phyloP scores from a whole-genome alignment of 2,797 vertebrate species.

The Xiphophorus birchmanni region DNA sequence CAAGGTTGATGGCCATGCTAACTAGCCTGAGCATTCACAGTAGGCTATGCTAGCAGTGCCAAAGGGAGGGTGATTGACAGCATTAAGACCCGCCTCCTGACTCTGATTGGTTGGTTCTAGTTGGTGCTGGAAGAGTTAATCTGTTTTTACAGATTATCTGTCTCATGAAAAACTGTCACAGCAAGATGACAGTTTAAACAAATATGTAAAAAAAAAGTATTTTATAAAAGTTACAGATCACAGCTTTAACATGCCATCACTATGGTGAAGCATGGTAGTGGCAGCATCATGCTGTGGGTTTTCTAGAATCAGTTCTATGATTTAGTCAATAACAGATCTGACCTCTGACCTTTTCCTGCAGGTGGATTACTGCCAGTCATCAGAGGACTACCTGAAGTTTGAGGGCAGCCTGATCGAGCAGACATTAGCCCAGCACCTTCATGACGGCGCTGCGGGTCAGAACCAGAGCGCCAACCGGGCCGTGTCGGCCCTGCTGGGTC shows the following conservation, averaged over 20 bases:
- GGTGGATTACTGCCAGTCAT: constrained; percentile 91
- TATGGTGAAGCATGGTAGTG: neutral
- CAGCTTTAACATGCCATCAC: neutral
- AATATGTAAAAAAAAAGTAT: too few species aligned
- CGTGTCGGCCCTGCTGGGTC: constrained; percentile 72
- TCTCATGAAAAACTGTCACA: too few species aligned
- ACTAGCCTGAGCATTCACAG: too few species aligned
- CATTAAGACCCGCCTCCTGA: too few species aligned
- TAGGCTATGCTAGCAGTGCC: too few species aligned
- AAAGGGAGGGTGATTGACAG: too few species aligned
- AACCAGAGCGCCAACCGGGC: constrained; percentile 68
- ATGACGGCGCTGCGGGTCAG: constrained; percentile 67
- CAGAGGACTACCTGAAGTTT: constrained; percentile 89
- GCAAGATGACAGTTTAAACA: too few species aligned
- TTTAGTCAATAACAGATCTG: neutral
- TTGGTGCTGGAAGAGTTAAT: too few species aligned
- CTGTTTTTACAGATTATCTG: too few species aligned
- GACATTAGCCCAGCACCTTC: constrained; percentile 75
- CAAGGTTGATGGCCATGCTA: too few species aligned
- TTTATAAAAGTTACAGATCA: too few species aligned
- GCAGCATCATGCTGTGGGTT: neutral
- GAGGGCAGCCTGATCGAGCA: constrained; percentile 82
- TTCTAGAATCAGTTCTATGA: neutral
- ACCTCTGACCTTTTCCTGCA: constrained; percentile 30
- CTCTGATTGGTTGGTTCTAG: too few species aligned